These are phyloP conservation scores for Aelia acuminata DNA, from an alignment of 2,888 invertebrate species.

Conservation along the genomic window DNA sequence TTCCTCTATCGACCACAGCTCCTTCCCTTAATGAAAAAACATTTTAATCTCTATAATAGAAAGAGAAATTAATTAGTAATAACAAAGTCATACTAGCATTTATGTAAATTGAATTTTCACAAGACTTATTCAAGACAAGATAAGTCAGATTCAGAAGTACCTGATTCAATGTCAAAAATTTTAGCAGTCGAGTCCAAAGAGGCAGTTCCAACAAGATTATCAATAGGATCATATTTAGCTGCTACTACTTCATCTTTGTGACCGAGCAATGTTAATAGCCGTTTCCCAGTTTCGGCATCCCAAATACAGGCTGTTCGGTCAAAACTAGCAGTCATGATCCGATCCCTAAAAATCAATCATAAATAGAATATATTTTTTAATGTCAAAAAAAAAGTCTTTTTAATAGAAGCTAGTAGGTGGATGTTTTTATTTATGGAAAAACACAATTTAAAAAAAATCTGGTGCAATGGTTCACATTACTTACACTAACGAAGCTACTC, in stretches of 20 bases:
- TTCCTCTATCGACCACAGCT: constrained; percentile 75
- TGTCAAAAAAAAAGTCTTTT: too few relatives aligned
- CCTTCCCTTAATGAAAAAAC: constrained; percentile 71
- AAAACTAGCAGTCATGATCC: constrained; percentile 84
- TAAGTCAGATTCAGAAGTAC: constrained; percentile 68
- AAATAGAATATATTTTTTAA: neutral
- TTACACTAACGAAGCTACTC: too few relatives aligned
- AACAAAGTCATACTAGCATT: neutral
- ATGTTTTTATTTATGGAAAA: neutral
- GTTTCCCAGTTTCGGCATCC: constrained; percentile 78
- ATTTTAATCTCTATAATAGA: constrained; percentile 29
- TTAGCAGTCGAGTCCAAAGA: constrained; percentile 84
- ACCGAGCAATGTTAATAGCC: constrained; percentile 79
- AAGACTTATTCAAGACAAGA: too few relatives aligned
- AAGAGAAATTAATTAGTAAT: neutral
- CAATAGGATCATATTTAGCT: constrained; percentile 78
- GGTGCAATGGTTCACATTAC: too few relatives aligned
- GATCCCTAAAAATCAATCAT: constrained; percentile 72
- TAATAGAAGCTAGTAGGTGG: neutral
- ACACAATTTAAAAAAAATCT: too few relatives aligned
- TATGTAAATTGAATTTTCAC: neutral
- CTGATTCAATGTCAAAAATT: constrained; percentile 79
- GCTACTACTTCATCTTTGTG: constrained; percentile 83
- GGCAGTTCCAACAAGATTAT: constrained; percentile 79
- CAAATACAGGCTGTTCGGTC: constrained; percentile 85